phyloP scores from a whole-genome alignment of 2,797 vertebrate genomes.

The Acrocephalus scirpaceus region DNA sequence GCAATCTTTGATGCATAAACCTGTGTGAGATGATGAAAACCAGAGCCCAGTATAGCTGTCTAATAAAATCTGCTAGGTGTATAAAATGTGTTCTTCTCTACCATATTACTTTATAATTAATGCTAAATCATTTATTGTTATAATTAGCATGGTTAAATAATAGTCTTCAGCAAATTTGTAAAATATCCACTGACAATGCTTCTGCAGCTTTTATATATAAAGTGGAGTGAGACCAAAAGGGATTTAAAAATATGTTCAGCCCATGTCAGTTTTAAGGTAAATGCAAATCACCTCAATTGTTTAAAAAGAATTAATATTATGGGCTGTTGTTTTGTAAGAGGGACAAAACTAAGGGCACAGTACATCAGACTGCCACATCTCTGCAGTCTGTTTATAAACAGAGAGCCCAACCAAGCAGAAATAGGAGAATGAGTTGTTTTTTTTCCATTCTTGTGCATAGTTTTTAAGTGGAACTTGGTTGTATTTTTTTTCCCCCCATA shows the following conservation, averaged over 20 bases:
- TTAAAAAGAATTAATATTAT: neutral
- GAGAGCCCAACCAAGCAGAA: neutral
- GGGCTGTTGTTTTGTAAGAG: neutral
- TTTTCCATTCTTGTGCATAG: neutral
- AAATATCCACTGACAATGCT: neutral
- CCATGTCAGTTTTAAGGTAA: neutral
- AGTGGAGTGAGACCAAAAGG: neutral
- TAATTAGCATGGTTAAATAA: constrained; percentile 9
- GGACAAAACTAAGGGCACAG: neutral
- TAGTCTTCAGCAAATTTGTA: neutral
- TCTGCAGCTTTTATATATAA: neutral
- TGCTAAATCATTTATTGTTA: neutral
- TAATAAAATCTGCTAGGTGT: constrained; percentile 31
- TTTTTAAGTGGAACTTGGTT: neutral
- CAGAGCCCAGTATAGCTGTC: neutral
- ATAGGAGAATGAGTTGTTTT: neutral
- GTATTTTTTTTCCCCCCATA: neutral
- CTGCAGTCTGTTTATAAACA: neutral
- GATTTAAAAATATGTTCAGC: neutral
- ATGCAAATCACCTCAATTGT: neutral
- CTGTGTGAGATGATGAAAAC: constrained; percentile 36
- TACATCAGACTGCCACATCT: neutral
- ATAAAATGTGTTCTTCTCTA: neutral
- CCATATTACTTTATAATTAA: neutral
- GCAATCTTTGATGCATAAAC: constrained; percentile 31